Percentiles rank a stretch among this genome's conserved stretches.
Conservation (phyloP, 2,797 vertebrate species). For the Masticophis lateralis region DNA sequence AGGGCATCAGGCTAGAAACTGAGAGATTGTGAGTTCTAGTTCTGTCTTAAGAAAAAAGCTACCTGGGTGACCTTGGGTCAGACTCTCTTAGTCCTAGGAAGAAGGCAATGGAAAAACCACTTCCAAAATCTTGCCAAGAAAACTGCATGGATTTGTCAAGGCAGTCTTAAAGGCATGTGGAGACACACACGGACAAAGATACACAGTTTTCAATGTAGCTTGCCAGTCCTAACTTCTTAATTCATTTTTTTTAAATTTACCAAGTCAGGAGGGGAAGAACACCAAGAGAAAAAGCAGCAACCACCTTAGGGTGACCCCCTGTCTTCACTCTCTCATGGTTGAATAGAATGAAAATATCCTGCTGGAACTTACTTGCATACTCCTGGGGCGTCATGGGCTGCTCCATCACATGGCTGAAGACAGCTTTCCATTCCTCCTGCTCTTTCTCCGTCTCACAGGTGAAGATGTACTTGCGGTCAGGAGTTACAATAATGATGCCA, state of each 20-base stretch:
- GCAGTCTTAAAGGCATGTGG: not conserved
- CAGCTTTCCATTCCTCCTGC: conserved; percentile 81
- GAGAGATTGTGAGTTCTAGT: not conserved
- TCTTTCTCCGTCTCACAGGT: conserved; percentile 85
- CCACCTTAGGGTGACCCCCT: not conserved
- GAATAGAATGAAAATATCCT: not conserved
- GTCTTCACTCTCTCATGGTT: not conserved
- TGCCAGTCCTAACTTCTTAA: not conserved
- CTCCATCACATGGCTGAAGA: conserved; percentile 74
- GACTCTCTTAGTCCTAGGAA: not conserved
- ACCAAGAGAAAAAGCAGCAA: not conserved
- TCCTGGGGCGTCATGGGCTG: conserved; percentile 87
- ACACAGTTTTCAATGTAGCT: not conserved
- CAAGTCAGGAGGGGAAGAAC: not conserved
- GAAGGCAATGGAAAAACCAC: not conserved
- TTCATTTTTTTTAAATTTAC: not conserved
- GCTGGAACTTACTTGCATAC: conserved; percentile 77
- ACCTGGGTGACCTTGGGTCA: not conserved
- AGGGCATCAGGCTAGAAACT: not conserved
- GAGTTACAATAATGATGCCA: conserved; percentile 85
- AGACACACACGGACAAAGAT: not conserved
- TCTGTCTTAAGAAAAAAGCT: not conserved
- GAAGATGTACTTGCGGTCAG: conserved; percentile 85
- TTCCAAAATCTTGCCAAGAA: not conserved
- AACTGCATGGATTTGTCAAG: not conserved